Evolutionary conservation across 2,797 vertebrate species (phyloP).

Genomic region (Cebuella pygmaea): DNA sequence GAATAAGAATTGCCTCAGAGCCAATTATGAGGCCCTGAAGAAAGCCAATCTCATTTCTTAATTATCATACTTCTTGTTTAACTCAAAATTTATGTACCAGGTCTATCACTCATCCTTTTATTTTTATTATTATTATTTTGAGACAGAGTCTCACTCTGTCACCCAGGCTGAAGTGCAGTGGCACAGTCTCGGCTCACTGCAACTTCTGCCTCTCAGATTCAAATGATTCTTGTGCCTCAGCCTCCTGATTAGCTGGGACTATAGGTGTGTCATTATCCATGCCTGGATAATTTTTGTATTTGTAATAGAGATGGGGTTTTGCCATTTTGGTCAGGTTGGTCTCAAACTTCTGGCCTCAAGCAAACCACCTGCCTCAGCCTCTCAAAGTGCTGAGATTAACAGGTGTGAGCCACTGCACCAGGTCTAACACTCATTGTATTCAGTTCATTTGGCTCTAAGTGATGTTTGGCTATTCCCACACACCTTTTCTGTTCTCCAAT

Average conservation of each 20-base stretch:
- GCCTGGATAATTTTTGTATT: neutral
- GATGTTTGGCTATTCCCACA: neutral
- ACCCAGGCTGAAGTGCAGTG: too few species aligned
- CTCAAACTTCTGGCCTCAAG: neutral
- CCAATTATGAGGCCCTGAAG: slow-evolving; percentile 24
- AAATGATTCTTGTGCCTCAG: neutral
- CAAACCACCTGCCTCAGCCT: neutral
- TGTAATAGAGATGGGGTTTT: neutral
- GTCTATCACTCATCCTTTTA: neutral
- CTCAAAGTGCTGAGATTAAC: neutral
- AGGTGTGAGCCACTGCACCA: neutral
- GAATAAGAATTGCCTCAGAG: slow-evolving; percentile 18
- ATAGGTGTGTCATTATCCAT: neutral
- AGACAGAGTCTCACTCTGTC: too few species aligned
- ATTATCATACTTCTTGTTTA: slow-evolving; percentile 49
- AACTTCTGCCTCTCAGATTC: too few species aligned
- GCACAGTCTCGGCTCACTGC: too few species aligned
- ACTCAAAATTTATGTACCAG: slow-evolving; percentile 20
- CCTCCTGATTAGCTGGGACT: neutral
- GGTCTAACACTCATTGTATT: neutral
- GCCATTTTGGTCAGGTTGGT: neutral
- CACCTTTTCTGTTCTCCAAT: neutral
- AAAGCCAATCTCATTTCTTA: slow-evolving; percentile 60
- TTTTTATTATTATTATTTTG: too few species aligned
- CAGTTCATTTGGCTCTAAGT: slow-evolving; percentile 35